Evolutionary conservation across 2,888 invertebrate species (phyloP), one percentile per base, ranked within the genome.

Genomic region (Lasioglossum lativentre): DNA sequence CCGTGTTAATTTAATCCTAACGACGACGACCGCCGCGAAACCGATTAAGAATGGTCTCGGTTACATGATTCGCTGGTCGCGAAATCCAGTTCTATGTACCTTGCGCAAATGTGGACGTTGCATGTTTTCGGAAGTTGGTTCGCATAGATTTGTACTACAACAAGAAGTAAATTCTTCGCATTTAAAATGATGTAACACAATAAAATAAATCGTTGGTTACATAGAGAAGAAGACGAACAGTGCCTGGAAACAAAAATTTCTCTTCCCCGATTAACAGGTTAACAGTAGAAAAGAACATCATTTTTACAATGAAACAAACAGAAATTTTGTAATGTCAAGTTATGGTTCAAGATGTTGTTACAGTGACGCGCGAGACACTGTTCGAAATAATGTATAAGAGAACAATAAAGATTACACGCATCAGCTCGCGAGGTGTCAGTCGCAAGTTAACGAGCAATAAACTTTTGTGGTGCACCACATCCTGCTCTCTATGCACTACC

Each of bases 381-480:
- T 34, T 75, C 63, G 34, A 63, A 75, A 82, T 63, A 70, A 56
- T 59, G 75, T 52, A 75, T 75, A 80, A 70, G 82, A 63, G 70
- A 66, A 79, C 79, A 88, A 88, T 81, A 81, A 81, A 88, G 78
- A 86, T 90, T 89, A 82, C 85, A 70, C 72, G 81, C 72, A 80
- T 70, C 78, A 76, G 47, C 71, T 75, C 63, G 80, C 79, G 76
- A 87, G 84, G 66, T 78, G 74, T 70, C 86, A 84, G 84, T 86
- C 85, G 75, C 80, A 85, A 79, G 87, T 88, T 91, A 88, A 88
- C 83, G 89, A 89, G 89, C 89, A 90, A 85, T 90, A 89, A 90
- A 89, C 56, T 86, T 90, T 83, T 89, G 90, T 88, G 90, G 90
- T 75, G 73, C 81, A 82, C 90, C 90, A 86, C 90, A 90, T 90